Evolutionary conservation across 2,113 vertebrate species (phyloP).

Genomic region (Mola mola): DNA sequence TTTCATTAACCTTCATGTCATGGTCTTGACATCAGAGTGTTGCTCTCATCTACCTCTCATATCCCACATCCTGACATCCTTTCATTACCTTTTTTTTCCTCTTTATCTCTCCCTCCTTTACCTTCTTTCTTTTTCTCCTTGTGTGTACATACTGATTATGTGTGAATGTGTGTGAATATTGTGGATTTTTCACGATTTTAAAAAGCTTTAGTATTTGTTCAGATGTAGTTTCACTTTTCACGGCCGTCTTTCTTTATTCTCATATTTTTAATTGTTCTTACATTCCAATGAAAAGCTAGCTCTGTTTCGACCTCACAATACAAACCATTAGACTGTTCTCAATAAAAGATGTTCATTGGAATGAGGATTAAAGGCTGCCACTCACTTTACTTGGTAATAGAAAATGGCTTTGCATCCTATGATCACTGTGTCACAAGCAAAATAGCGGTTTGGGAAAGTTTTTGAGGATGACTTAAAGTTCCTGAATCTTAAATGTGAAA

Average conservation of each 20-base stretch:
- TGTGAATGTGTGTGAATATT: background rate
- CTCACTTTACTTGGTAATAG: conserved; percentile 37
- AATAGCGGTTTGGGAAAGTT: background rate
- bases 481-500: too few relatives aligned
- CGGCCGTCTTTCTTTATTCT: conserved; percentile 13
- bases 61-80: conserved; percentile 42
- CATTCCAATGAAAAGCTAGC: background rate
- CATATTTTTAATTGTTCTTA: background rate
- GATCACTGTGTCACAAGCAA: conserved; percentile 9
- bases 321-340: conserved; percentile 24
- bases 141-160: background rate
- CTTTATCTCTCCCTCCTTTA: conserved; percentile 7
- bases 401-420: conserved; percentile 24
- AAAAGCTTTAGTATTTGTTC: background rate
- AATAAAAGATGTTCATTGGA: conserved; percentile 35
- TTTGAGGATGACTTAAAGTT: too few relatives aligned
- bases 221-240: background rate
- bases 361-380: conserved; percentile 27
- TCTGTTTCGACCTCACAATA: background rate
- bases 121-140: background rate
- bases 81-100: conserved; percentile 39
- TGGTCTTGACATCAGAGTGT: conserved; percentile 49
- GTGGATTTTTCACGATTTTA: background rate
- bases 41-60: conserved; percentile 51
- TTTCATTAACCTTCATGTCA: conserved; percentile 65